A percentile compares a stretch with the other conserved stretches of the same genome.
Conservation (phyloP, 2,888 invertebrate genomes). For the Parapristionchus giblindavisi region DNA sequence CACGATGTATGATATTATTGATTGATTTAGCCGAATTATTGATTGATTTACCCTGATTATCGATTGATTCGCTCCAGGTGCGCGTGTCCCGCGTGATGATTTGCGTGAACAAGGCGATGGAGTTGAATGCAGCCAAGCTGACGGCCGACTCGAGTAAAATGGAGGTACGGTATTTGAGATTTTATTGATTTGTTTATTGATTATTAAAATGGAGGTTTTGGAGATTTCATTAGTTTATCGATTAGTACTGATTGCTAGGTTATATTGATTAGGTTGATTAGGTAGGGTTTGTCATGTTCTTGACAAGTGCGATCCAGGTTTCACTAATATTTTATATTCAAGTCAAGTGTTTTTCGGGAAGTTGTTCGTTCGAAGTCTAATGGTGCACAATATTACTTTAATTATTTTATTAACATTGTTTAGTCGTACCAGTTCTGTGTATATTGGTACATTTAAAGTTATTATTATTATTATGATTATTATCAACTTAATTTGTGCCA, state of each 20-base stretch:
- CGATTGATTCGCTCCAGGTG: slow-evolving; percentile 2
- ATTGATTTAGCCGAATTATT: neutral
- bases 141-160: neutral
- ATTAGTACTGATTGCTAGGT: too few species aligned
- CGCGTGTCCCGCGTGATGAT: slow-evolving; percentile 25
- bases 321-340: too few species aligned
- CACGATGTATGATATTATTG: slow-evolving; percentile 42
- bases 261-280: too few species aligned
- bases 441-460: too few species aligned
- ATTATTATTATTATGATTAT: too few species aligned
- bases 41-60: too few species aligned
- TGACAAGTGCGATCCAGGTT: too few species aligned
- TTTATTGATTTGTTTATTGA: neutral
- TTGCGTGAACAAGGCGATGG: slow-evolving; percentile 28
- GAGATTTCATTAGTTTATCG: neutral
- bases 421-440: too few species aligned
- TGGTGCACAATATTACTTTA: neutral
- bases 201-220: neutral
- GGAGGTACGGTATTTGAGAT: neutral
- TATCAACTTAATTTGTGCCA: too few species aligned
- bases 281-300: too few species aligned
- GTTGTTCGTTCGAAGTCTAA: too few species aligned
- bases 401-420: neutral
- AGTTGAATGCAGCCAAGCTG: slow-evolving; percentile 4
- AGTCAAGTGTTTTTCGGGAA: too few species aligned